phyloP scores from a whole-genome alignment of 2,888 invertebrate species.

The Geophilus truncorum region DNA sequence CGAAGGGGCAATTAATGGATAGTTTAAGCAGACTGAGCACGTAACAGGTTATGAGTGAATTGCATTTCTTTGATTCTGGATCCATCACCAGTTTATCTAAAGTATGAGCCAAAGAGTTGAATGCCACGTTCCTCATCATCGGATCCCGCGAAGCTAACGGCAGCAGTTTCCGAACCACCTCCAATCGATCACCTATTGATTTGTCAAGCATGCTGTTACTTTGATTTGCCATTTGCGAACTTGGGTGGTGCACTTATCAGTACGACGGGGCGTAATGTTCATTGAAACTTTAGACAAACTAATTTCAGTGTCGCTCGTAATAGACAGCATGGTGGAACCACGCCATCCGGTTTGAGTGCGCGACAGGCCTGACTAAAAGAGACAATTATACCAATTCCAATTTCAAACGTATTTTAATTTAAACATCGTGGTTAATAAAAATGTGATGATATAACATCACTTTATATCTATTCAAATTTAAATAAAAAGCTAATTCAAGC shows the following conservation, averaged over 20 bases:
- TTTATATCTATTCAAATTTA: background rate
- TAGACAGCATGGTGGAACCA: background rate
- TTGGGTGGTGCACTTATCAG: background rate
- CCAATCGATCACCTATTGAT: background rate
- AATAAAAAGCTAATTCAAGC: background rate
- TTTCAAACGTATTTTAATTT: background rate
- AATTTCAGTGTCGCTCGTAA: background rate
- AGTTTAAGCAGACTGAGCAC: conserved; percentile 58
- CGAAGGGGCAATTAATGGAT: conserved; percentile 58
- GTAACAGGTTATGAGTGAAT: conserved; percentile 43
- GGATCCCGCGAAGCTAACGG: background rate
- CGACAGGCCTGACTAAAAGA: background rate
- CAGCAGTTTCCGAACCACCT: background rate
- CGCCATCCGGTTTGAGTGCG: background rate
- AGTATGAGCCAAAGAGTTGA: background rate
- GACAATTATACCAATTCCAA: too few relatives aligned
- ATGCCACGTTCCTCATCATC: background rate
- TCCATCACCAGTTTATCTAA: background rate
- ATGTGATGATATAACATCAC: too few relatives aligned
- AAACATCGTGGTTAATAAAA: background rate
- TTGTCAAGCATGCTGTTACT: background rate
- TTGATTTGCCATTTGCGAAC: background rate
- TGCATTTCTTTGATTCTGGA: background rate
- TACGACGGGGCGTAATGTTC: background rate
- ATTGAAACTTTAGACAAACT: background rate